phyloP scores from a whole-genome alignment of 53 echinoderm and acorn worm species.

The Hippasteria phrygiana region DNA sequence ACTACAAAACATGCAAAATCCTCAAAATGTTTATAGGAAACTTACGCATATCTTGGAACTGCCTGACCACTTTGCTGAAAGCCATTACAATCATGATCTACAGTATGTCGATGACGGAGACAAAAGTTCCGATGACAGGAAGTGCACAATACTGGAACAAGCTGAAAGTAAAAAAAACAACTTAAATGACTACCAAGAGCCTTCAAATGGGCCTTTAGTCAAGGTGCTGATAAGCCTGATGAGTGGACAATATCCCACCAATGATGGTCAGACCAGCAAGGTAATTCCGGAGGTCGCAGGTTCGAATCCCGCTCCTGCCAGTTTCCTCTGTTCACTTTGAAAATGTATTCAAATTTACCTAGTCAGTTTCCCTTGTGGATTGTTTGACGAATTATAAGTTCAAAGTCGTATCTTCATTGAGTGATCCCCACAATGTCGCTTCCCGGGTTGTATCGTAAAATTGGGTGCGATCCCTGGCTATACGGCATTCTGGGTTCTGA shows the following conservation, averaged over 20 bases:
- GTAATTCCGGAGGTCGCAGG: no score
- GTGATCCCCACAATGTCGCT: no score
- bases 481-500: no score
- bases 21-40: background rate
- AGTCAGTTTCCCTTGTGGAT: no score
- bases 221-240: no score
- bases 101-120: constrained; percentile 86
- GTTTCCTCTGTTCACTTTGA: no score
- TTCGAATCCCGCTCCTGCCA: no score
- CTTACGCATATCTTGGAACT: constrained; percentile 75
- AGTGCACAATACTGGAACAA: constrained; percentile 91
- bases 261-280: background rate
- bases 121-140: constrained; percentile 92
- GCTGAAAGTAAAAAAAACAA: constrained; percentile 57
- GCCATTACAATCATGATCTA: constrained; percentile 92
- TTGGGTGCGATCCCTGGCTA: background rate
- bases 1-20: background rate
- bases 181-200: background rate
- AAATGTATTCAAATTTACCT: no score
- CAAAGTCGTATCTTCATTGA: no score
- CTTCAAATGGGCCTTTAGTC: background rate
- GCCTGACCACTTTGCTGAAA: constrained; percentile 72
- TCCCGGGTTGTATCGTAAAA: background rate
- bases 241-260: background rate
- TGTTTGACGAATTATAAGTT: no score